These are phyloP conservation scores for Drosophila demipolita DNA, from an alignment of 2,888 invertebrate species.

Conservation along the genomic window DNA sequence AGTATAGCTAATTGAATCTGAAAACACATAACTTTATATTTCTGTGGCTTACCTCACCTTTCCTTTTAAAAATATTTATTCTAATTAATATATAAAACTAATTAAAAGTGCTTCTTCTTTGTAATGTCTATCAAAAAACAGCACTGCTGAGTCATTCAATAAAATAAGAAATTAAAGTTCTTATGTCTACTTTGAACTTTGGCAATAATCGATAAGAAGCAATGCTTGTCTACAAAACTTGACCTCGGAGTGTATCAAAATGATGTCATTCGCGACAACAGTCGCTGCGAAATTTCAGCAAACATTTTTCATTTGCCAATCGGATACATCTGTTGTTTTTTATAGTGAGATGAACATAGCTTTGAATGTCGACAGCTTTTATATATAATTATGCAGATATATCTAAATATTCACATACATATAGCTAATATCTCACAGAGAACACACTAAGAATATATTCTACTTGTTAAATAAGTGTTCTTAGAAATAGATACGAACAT, in stretches of 20 bases:
- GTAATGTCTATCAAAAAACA: not conserved
- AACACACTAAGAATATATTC: constrained; percentile 25
- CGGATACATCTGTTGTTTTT: constrained; percentile 22
- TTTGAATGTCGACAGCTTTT: constrained; percentile 25
- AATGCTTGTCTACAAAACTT: constrained; percentile 27
- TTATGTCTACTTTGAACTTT: constrained; percentile 57
- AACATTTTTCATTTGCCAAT: constrained; percentile 34
- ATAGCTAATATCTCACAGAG: constrained; percentile 9
- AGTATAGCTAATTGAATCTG: not conserved
- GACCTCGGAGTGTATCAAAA: constrained; percentile 59
- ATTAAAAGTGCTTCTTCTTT: not conserved
- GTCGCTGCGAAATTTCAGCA: constrained; percentile 34
- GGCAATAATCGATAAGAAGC: constrained; percentile 59
- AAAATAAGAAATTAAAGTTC: constrained; percentile 4
- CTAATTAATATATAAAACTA: not conserved
- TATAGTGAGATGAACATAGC: not conserved
- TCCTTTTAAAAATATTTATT: constrained; percentile 4
- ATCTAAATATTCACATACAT: not conserved
- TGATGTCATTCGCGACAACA: constrained; percentile 62
- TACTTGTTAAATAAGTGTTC: constrained; percentile 9
- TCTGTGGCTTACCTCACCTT: not conserved
- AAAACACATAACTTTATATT: not conserved
- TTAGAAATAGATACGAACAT: not conserved
- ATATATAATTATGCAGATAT: constrained; percentile 4
- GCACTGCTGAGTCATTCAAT: constrained; percentile 36